These are phyloP conservation scores for Drosophila basisetae DNA, from an alignment of 2,888 invertebrate genomes.

Conservation along the genomic window DNA sequence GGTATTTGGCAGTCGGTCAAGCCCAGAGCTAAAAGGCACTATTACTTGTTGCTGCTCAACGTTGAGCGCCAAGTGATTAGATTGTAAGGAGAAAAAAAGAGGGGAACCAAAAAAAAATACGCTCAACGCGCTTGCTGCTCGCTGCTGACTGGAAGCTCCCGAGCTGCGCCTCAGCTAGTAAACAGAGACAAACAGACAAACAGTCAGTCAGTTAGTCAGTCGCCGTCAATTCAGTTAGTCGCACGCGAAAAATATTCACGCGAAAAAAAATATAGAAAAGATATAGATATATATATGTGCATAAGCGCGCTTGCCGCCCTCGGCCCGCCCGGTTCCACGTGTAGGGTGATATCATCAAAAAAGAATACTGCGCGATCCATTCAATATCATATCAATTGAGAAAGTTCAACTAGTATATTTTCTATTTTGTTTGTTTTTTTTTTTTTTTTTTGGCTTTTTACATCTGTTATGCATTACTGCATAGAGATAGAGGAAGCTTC, in stretches of 20 bases:
- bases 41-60: conserved; percentile 38
- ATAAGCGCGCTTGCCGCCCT: conserved; percentile 22
- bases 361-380: conserved; percentile 20
- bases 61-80: conserved; percentile 64
- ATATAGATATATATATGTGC: not conserved
- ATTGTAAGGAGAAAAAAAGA: conserved; percentile 67
- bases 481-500: conserved; percentile 13
- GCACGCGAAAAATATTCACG: conserved; percentile 70
- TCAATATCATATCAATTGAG: conserved; percentile 52
- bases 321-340: conserved; percentile 8
- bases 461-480: not conserved
- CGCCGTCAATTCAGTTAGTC: conserved; percentile 58
- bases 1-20: not conserved
- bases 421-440: conserved; percentile 2
- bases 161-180: conserved; percentile 49
- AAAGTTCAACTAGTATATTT: conserved; percentile 1
- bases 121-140: conserved; percentile 40
- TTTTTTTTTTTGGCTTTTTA: not conserved
- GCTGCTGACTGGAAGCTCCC: conserved; percentile 12
- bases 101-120: conserved; percentile 11
- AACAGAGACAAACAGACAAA: conserved; percentile 16
- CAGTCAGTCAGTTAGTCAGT: conserved; percentile 46
- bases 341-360: conserved; percentile 46
- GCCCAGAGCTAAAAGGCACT: not conserved
- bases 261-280: conserved; percentile 7